Base-by-base conservation (phyloP, 2,797 vertebrate genomes). In the Gymnothorax reevesii region DNA sequence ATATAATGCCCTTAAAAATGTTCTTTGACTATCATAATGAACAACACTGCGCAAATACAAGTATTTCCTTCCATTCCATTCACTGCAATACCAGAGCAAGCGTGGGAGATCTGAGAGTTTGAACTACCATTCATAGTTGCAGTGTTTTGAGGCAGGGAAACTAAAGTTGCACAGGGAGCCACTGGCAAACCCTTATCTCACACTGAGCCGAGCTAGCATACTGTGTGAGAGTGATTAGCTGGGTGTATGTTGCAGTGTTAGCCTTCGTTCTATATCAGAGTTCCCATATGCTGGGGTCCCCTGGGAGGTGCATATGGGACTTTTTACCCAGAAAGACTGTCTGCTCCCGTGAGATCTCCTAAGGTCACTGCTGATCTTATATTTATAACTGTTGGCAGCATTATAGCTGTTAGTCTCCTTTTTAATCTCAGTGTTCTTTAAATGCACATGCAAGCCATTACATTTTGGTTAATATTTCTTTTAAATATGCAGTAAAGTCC, bases 221-320 rank as follows among this genome's bases (percentile, higher is more conserved):
- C 64, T 88, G 90, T 82, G 77, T 83, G 60, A 66, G 22, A 88
- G 71, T 88, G 90, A 91, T 90, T 92, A 92, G 90, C 86, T 82
- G 88, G 27, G 20, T 88, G 87, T 79, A 77, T 83, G 85, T 82
- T 20, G 49, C 69, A 66, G 54, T 88, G 84, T 52, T 82, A 42
- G 57, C n/a, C 71, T 60, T 69, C 82, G 85, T 79, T 5, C 15
- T 85, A 75, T 75, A 83, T 64, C 33, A 84, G 84, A 82, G 52
- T 60, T 57, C 57, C 86, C 86, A 85, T 33, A 89, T 84, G 85
- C 84, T 84, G 10, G 85, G 85, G 71, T n/a, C 83, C 55, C 83
- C 69, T 62, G 54, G 33, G 86, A 64, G 75, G 86, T 20, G 5
- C 10, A 22, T 12, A 9, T 33, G 15, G 69, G 54, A n/a, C 33